Conservation (phyloP, 2,113 vertebrate genomes). For the Octodon degus region DNA sequence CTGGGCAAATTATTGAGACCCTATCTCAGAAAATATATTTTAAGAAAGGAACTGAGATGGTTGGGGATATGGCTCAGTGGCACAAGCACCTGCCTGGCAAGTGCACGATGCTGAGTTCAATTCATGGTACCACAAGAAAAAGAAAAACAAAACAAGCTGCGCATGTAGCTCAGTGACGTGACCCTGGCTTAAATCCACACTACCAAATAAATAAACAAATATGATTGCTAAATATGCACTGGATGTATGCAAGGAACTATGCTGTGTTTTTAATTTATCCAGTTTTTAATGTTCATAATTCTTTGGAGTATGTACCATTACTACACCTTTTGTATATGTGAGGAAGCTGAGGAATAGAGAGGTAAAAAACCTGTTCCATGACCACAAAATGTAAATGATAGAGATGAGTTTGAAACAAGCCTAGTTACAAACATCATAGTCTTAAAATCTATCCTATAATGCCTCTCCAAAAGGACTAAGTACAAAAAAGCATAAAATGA, state of each 20-base stretch:
- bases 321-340: not conserved
- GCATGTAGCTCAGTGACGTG: not conserved
- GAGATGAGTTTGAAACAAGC: not conserved
- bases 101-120: no score
- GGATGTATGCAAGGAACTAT: not conserved
- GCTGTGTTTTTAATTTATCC: not conserved
- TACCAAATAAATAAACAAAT: not conserved
- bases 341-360: not conserved
- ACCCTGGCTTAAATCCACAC: not conserved
- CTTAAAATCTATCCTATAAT: not conserved
- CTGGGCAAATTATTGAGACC: not conserved
- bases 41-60: not conserved
- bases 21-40: not conserved
- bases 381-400: slow-evolving; percentile 14
- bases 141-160: not conserved
- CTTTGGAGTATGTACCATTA: not conserved
- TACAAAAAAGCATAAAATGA: not conserved
- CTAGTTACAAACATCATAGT: not conserved
- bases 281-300: not conserved
- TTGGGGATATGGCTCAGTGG: no score
- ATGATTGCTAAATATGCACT: not conserved
- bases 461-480: not conserved
- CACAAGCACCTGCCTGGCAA: no score
- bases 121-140: no score
- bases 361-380: not conserved